Conservation (phyloP, 2,797 vertebrate species). For the Pipistrellus pipistrellus region DNA sequence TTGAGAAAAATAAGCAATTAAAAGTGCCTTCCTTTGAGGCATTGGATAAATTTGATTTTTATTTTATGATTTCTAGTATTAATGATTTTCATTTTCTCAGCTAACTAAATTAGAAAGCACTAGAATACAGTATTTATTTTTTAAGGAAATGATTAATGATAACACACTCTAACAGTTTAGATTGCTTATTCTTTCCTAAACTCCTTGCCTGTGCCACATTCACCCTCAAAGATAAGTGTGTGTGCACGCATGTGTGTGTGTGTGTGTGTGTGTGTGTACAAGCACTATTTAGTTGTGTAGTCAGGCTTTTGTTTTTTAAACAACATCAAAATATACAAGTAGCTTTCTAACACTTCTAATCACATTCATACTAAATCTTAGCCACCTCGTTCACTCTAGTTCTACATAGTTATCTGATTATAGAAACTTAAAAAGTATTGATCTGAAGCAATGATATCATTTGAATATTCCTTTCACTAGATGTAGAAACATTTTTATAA, state of each 20-base stretch:
- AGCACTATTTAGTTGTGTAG: neutral
- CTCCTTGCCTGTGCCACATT: neutral
- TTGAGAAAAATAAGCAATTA: constrained; percentile 12
- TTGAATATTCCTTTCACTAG: neutral
- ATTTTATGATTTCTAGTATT: neutral
- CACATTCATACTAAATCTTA: neutral
- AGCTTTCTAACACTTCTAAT: neutral
- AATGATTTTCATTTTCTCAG: constrained; percentile 8
- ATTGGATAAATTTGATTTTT: neutral
- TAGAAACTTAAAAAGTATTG: neutral
- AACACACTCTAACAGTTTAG: neutral
- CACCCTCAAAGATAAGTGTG: neutral
- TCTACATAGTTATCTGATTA: neutral
- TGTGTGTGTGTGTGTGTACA: accelerated
- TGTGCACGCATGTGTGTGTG: accelerated
- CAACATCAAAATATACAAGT: neutral
- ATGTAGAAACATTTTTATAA: constrained; percentile 18
- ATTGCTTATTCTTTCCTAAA: constrained; percentile 4
- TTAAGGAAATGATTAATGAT: neutral
- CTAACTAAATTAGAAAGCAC: neutral
- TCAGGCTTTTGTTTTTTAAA: neutral
- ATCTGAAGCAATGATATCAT: neutral
- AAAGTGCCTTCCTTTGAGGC: constrained; percentile 5
- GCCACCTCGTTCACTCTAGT: neutral
- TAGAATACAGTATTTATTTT: neutral